Conservation (phyloP, 2,888 invertebrate species). For the Bombylius discolor region DNA sequence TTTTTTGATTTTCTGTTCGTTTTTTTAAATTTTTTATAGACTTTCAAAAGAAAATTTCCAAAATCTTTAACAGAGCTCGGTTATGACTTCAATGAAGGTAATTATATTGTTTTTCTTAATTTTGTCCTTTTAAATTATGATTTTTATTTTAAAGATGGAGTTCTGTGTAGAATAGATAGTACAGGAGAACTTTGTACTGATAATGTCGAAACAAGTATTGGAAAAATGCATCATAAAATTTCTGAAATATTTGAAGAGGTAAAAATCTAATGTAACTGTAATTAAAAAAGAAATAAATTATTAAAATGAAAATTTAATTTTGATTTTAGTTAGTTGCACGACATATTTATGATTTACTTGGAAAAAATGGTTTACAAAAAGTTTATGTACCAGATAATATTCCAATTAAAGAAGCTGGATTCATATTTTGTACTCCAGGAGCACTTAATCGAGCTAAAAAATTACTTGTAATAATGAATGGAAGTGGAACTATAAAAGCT, state of each 20-base stretch:
- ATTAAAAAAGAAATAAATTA: neutral
- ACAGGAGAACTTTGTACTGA: conserved; percentile 31
- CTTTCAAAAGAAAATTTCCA: neutral
- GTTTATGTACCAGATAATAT: conserved; percentile 45
- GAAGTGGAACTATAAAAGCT: conserved; percentile 64
- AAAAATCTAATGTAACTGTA: neutral
- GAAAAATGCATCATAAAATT: conserved; percentile 52
- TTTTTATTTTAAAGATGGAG: conserved; percentile 41
- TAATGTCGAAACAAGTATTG: conserved; percentile 27
- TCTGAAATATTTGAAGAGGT: conserved; percentile 61
- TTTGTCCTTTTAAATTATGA: too few relatives aligned
- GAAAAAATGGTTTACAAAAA: conserved; percentile 42
- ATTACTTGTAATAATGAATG: conserved; percentile 59
- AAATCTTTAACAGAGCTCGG: neutral
- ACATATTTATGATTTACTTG: conserved; percentile 52
- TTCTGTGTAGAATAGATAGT: conserved; percentile 46
- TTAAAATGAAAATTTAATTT: neutral
- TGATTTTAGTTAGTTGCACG: conserved; percentile 45
- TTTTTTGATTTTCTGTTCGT: too few relatives aligned
- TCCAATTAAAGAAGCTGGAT: conserved; percentile 40
- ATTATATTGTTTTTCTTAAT: conserved; percentile 11
- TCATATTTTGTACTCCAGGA: conserved; percentile 55
- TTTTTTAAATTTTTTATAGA: too few relatives aligned
- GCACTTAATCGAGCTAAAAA: conserved; percentile 44
- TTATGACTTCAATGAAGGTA: neutral